phyloP scores from a whole-genome alignment of 2,797 vertebrate species.

The Distichodus sexfasciatus region DNA sequence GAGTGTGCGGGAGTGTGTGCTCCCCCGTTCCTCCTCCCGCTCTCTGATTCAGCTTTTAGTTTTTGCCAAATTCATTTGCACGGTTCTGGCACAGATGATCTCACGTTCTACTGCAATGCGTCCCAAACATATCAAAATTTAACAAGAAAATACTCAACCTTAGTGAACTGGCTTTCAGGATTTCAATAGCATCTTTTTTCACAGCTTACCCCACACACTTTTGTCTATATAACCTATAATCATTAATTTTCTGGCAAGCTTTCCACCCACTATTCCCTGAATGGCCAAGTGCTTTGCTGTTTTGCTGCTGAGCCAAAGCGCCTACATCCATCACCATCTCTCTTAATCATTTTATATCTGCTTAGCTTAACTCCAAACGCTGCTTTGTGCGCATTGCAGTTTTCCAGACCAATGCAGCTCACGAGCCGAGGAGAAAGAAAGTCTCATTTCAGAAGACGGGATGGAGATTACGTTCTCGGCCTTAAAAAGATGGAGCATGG shows the following conservation, averaged over 20 bases:
- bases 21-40: background rate
- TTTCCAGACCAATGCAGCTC: background rate
- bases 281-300: too few species aligned
- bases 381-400: background rate
- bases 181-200: too few species aligned
- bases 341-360: background rate
- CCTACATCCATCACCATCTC: background rate
- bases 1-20: background rate
- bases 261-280: conserved; percentile 3
- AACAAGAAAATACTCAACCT: too few species aligned
- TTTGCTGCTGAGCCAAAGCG: too few species aligned
- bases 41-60: conserved; percentile 7
- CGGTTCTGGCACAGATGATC: background rate
- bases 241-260: background rate
- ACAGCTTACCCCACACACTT: background rate
- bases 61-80: background rate
- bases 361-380: background rate
- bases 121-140: too few species aligned
- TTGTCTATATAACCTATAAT: background rate
- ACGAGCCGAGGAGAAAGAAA: background rate
- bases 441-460: background rate
- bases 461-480: background rate
- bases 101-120: background rate
- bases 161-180: too few species aligned
- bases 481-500: too few species aligned